Evolutionary conservation across 2,888 invertebrate genomes (phyloP), one percentile per base, ranked within the genome.

Genomic region (Cotesia congregata): DNA sequence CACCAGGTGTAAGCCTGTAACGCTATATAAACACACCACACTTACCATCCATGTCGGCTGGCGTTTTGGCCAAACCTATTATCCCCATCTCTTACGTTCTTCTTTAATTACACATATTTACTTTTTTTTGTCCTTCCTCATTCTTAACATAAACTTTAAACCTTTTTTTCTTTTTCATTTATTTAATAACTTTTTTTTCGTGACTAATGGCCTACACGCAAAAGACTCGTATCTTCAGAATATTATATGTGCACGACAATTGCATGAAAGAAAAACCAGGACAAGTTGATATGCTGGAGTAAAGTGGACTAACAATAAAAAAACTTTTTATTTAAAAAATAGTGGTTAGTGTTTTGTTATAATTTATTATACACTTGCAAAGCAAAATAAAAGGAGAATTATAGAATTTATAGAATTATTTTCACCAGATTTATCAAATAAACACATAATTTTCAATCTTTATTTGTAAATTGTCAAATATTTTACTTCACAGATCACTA

Each of bases 1-100:
- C 82, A 81, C 88, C 88, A 88, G 88, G 88, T 88, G 88, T 83
- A 82, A 87, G 85, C 73, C 84, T 88, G 86, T 87, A 88, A 84
- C 85, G 84, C 81, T 70, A 75, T 83, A 83, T 87, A 88, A 87
- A 88, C 87, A 88, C 83, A 83, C 84, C 83, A 83, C 84, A 85
- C 84, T 74, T 64, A 70, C 73, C 72, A 73, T 69, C 70, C 59
- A 50, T 20, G 72, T 65, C 72, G 72, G 76, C 75, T 70, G 74
- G 72, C 41, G 62, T 72, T 50, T 50, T 74, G 73, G 59, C 50
- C 72, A 39, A 75, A 77, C 71, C 78, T 78, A 76, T 77, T 77
- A 75, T 72, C 20, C 74, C 71, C 74, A 71, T 74, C 71, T 74
- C 67, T 38, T 64, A 61, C 68, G 70, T 73, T 77, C 75, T 72